phyloP scores from a whole-genome alignment of 1,140 invertebrate genomes.

The Drosophila pruinosa region DNA sequence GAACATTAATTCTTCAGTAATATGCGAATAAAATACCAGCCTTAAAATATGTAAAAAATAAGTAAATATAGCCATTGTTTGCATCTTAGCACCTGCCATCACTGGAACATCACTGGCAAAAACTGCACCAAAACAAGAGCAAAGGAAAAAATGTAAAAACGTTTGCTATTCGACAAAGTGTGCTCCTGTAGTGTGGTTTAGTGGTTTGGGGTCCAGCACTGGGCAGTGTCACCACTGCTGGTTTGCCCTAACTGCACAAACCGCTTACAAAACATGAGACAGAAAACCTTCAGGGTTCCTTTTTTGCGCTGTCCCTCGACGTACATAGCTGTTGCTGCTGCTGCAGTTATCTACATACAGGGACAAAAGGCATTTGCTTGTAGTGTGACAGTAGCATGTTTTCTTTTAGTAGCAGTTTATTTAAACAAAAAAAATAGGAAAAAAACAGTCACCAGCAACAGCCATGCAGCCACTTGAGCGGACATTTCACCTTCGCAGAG shows the following conservation, averaged over 20 bases:
- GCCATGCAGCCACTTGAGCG: conserved; percentile 31
- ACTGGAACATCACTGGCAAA: conserved; percentile 2
- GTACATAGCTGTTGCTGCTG: conserved; percentile 27
- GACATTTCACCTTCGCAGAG: conserved; percentile 63
- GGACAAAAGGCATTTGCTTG: conserved; percentile 67
- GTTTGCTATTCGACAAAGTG: conserved; percentile 13
- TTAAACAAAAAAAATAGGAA: conserved; percentile 20
- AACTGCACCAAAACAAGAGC: not conserved
- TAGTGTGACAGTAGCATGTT: conserved; percentile 66
- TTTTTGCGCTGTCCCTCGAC: conserved; percentile 31
- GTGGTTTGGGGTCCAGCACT: not conserved
- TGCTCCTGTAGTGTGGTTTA: conserved; percentile 2
- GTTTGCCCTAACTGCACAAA: conserved; percentile 11
- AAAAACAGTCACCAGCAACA: not conserved
- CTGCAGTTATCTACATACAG: conserved; percentile 47
- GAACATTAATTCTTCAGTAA: not conserved
- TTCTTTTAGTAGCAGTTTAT: conserved; percentile 48
- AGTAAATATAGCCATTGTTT: not conserved
- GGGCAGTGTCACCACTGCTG: conserved; percentile 5
- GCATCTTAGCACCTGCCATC: conserved; percentile 1
- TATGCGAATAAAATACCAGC: not conserved
- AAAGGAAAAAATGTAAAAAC: not conserved
- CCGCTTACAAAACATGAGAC: not conserved
- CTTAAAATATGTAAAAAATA: not conserved
- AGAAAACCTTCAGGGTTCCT: conserved; percentile 53